Conservation (phyloP, 2,888 invertebrate species). For the Cecidostiba fungosa region DNA sequence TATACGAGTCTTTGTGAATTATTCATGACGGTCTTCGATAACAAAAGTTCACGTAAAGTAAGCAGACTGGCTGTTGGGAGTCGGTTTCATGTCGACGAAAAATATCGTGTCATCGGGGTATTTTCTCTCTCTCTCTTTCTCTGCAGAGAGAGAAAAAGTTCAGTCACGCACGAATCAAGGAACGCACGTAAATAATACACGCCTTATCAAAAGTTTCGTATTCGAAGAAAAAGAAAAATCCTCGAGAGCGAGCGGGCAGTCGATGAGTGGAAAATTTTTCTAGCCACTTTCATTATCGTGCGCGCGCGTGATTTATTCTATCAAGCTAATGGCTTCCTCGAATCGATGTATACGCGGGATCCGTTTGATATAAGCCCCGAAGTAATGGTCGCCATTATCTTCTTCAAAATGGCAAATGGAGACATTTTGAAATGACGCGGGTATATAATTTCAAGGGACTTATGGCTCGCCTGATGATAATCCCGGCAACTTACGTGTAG, state of each 20-base stretch:
- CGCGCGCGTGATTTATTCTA: not conserved
- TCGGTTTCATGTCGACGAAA: conserved; percentile 11
- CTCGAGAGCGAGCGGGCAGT: not conserved
- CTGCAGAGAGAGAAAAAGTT: conserved; percentile 2
- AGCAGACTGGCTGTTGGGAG: not conserved
- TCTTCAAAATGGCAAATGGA: not conserved
- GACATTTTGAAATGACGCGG: not conserved
- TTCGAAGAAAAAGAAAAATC: not conserved
- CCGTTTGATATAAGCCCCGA: not conserved
- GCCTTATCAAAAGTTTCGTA: not conserved
- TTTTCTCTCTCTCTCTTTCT: not conserved
- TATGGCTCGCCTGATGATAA: not conserved
- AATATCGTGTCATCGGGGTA: conserved; percentile 26
- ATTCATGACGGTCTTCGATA: conserved; percentile 33
- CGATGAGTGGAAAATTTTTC: not conserved
- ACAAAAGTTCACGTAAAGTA: conserved; percentile 13
- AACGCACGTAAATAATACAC: not conserved
- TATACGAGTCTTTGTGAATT: conserved; percentile 34
- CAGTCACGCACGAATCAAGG: conserved; percentile 36
- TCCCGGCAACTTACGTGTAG: not conserved
- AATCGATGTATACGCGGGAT: not conserved
- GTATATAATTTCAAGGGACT: not conserved
- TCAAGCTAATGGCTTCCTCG: not conserved
- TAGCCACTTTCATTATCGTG: not conserved
- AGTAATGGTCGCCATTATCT: not conserved